Evolutionary conservation across 2,888 invertebrate genomes (phyloP).

Genomic region (Resseliella maxima): DNA sequence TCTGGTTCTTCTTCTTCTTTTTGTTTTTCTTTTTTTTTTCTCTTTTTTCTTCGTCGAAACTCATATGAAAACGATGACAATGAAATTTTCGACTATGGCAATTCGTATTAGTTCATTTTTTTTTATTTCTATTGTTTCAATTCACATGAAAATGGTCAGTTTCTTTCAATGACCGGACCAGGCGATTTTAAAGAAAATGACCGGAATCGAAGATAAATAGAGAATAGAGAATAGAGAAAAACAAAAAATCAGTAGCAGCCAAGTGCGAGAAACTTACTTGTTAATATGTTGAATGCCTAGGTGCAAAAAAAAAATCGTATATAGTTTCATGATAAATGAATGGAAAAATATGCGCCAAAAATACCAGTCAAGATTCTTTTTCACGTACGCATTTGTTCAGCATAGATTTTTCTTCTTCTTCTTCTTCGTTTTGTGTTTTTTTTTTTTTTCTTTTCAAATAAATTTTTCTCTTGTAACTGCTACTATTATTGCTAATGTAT

Average conservation of each 20-base stretch:
- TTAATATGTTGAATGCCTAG: too few species aligned
- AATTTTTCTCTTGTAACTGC: too few species aligned
- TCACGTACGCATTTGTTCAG: not conserved
- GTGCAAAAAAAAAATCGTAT: too few species aligned
- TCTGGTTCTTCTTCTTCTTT: too few species aligned
- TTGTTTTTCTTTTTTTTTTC: too few species aligned
- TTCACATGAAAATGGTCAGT: conserved; percentile 1
- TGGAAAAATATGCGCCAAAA: not conserved
- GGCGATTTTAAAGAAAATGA: too few species aligned
- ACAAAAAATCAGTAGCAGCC: not conserved
- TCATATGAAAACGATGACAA: not conserved
- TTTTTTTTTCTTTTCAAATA: not conserved
- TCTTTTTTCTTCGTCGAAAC: not conserved
- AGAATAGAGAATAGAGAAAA: not conserved
- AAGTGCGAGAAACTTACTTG: not conserved
- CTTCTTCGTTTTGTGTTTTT: not conserved
- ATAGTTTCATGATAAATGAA: not conserved
- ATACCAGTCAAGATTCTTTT: not conserved
- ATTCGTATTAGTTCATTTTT: not conserved
- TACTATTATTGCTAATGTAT: too few species aligned
- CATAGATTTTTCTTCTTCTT: not conserved
- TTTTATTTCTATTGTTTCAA: not conserved
- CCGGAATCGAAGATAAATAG: too few species aligned
- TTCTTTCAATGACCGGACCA: not conserved
- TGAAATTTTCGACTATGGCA: not conserved